A percentile compares a stretch with the other conserved stretches of the same genome.
Conservation (phyloP, 2,113 vertebrate species). For the Stegostoma tigrinum region DNA sequence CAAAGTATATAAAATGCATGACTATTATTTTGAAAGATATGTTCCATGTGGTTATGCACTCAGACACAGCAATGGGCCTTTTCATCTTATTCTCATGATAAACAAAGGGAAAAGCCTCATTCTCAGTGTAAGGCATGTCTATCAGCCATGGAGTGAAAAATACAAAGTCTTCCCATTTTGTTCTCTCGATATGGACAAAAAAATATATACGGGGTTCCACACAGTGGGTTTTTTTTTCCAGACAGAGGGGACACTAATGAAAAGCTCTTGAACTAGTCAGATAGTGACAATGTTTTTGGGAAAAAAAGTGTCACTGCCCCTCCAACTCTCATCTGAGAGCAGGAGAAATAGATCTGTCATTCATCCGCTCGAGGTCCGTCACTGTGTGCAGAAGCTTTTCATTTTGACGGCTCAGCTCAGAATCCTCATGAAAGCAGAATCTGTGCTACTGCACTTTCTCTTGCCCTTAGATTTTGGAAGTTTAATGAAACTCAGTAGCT, state of each 20-base stretch:
- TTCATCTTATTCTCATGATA: constrained; percentile 71
- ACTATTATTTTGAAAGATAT: constrained; percentile 81
- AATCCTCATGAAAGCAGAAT: constrained; percentile 70
- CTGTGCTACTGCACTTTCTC: constrained; percentile 54
- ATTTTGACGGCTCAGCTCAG: constrained; percentile 73
- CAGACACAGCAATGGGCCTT: constrained; percentile 72
- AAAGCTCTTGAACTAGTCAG: constrained; percentile 73
- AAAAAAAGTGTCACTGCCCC: constrained; percentile 60
- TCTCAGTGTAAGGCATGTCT: constrained; percentile 18
- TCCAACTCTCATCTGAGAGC: constrained; percentile 69
- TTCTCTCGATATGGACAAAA: constrained; percentile 12
- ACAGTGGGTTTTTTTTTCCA: constrained; percentile 50
- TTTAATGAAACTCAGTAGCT: constrained; percentile 74
- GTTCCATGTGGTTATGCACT: constrained; percentile 70
- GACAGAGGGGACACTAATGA: constrained; percentile 60
- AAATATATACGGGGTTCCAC: constrained; percentile 21
- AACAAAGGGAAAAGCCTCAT: constrained; percentile 34
- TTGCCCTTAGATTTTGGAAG: constrained; percentile 70
- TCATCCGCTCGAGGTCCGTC: constrained; percentile 71
- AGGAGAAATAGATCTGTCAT: constrained; percentile 78
- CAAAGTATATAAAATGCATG: constrained; percentile 73
- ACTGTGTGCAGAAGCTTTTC: constrained; percentile 71
- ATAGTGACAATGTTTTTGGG: constrained; percentile 76
- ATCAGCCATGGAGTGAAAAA: constrained; percentile 35
- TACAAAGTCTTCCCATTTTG: constrained; percentile 29